Conservation (phyloP, 2,113 vertebrate genomes). For the Callaeas wilsoni region DNA sequence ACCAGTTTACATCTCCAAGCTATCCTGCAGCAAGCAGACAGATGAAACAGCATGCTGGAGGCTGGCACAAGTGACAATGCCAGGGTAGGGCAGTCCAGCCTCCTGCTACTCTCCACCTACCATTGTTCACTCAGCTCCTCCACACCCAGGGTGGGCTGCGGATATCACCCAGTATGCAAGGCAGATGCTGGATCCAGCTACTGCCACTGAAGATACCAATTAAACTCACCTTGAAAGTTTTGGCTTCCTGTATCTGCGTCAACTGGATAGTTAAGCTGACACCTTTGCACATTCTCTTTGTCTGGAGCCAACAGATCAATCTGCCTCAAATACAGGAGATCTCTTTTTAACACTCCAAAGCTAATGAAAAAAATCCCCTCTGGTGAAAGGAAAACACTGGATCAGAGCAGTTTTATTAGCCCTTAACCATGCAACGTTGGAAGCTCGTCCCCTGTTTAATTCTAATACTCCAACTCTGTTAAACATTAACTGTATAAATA, state of each 20-base stretch:
- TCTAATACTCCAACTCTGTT: conserved; percentile 57
- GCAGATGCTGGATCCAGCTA: not conserved
- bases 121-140: rapidly evolving
- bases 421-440: conserved; percentile 46
- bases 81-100: rapidly evolving
- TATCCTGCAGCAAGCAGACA: not conserved
- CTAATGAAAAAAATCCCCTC: conserved; percentile 48
- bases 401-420: conserved; percentile 50
- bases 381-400: conserved; percentile 30
- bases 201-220: not conserved
- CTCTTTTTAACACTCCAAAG: conserved; percentile 37
- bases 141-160: rapidly evolving
- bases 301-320: conserved; percentile 41
- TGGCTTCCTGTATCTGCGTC: not conserved
- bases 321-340: conserved; percentile 23
- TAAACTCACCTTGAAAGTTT: not conserved
- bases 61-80: not conserved
- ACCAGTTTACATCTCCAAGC: not conserved
- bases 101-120: not conserved
- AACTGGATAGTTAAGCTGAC: not conserved
- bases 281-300: not conserved
- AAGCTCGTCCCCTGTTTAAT: conserved; percentile 39
- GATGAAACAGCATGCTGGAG: rapidly evolving
- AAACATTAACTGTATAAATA: conserved; percentile 66
- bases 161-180: not conserved